Evolutionary conservation across 2,797 vertebrate genomes (phyloP), one percentile per base, ranked within the genome.

Genomic region (Vespertilio murinus): DNA sequence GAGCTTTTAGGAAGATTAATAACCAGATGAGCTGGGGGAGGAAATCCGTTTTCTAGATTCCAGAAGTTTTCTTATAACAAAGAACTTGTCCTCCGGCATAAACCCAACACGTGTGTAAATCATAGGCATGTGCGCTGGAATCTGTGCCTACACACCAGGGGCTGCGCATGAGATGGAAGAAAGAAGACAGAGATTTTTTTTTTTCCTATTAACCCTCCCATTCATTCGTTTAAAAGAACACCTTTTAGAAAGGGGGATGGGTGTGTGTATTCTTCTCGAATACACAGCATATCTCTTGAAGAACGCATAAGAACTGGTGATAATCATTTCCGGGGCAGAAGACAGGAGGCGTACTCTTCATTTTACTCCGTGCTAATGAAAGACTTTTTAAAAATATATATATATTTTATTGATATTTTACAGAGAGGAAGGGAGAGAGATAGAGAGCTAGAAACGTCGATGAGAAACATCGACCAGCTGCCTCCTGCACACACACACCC

Each of bases 1-100:
- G 70, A 88, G 65, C 30, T 75, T 94, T 95, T 73, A 95, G 81
- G 80, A 96, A 95, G 97, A 95, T 94, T 86, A 77, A 96, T 79
- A 69, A 88, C 73, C 73, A 96, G 93, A 85, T 88, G 80, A 94
- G 71, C 49, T 79, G 28, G 64, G 64, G 65, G 94, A 96, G 71
- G 45, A 91, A 90, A 94, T 94, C 79, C 45, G 2, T 94, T 96
- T 88, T 77, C 78, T 75, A 49, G 67, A 70, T 95, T 94, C 54
- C 78, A 71, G 83, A 91, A 91, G 59, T 91, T 94, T 94, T 89
- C 67, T 80, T 75, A 13, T 56, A 85, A 85, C 45, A 75, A 95
- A 89, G 56, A 82, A 90, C 85, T 74, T 88, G 25, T 80, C 67
- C 61, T 85, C 49, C 1, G 8, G 90, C 65, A 77, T 7, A 78